Base-by-base conservation (phyloP, 2,113 vertebrate species). In the Gavia stellata region DNA sequence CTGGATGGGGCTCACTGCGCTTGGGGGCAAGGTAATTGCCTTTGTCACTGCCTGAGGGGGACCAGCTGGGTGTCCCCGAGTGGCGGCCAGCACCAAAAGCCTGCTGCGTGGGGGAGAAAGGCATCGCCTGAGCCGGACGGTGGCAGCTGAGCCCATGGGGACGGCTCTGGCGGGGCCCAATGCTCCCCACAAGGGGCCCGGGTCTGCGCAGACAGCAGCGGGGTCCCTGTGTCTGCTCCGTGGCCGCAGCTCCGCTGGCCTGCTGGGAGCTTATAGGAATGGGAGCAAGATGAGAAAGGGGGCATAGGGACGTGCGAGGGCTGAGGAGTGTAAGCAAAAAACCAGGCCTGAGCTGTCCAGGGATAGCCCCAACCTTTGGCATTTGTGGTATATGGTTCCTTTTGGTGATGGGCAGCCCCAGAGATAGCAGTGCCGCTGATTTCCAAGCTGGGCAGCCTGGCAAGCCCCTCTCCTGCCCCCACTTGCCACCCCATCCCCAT, bases 11-110 rank as follows among this genome's bases (percentile, higher is more conserved):
- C 50, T 49, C 52, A 68, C 34, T 34, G 38, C 3, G 66, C 77
- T 88, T n/a, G 34, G 91, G 58, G 19, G 88, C 8, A 36, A 82
- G 59, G 75, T 91, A 97, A 97, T 77, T 85, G 78, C 74, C 79
- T 88, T 87, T 89, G 89, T 96, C 56, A 10, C 84, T 92, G 65
- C 88, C 88, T 31, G 63, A 94, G 81, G 90, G 52, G 58, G 53
- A 67, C 47, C 12, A 7, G 59, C 75, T 63, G 66, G 73, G 44
- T 49, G 72, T 92, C 75, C n/a, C 66, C 8, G 5, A 55, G 61
- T 78, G 59, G 58, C 23, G 10, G 74, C 47, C 13, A 14, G 73
- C 31, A 14, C 45, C 21, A 17, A 71, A 65, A 61, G 44, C 34
- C 38, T 53, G 9, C 20, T 42, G 38, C 63, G 34, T 28, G 49